Evolutionary conservation across 2,888 invertebrate species (phyloP).

Genomic region (Caenorhabditis wallacei): DNA sequence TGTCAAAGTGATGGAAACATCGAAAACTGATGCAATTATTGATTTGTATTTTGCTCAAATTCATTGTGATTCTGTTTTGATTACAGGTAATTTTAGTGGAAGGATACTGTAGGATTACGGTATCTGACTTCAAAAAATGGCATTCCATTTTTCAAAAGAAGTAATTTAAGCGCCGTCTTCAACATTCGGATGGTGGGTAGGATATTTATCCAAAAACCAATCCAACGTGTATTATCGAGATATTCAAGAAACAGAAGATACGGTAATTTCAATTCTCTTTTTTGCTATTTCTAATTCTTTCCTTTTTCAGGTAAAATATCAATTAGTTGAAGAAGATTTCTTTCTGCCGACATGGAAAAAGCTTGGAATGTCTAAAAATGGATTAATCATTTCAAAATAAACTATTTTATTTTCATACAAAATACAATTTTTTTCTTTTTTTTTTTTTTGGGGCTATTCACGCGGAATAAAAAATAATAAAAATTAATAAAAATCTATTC

Average conservation of each 20-base stretch:
- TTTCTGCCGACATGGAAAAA: constrained; percentile 51
- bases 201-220: constrained; percentile 53
- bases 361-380: constrained; percentile 35
- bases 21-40: constrained; percentile 21
- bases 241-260: constrained; percentile 52
- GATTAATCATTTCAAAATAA: constrained; percentile 45
- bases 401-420: constrained; percentile 44
- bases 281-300: background rate
- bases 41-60: constrained; percentile 52
- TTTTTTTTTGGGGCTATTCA: no score
- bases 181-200: constrained; percentile 60
- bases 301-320: constrained; percentile 40
- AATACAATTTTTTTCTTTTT: constrained; percentile 15
- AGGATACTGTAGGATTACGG: background rate
- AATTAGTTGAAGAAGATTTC: constrained; percentile 55
- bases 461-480: no score
- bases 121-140: background rate
- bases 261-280: constrained; percentile 6
- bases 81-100: constrained; percentile 39
- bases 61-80: constrained; percentile 54
- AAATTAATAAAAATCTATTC: no score
- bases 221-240: constrained; percentile 51
- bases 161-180: constrained; percentile 51
- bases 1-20: constrained; percentile 31
- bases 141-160: background rate